Base-by-base conservation (phyloP, 2,113 vertebrate genomes). In the Nyctereutes procyonoides region DNA sequence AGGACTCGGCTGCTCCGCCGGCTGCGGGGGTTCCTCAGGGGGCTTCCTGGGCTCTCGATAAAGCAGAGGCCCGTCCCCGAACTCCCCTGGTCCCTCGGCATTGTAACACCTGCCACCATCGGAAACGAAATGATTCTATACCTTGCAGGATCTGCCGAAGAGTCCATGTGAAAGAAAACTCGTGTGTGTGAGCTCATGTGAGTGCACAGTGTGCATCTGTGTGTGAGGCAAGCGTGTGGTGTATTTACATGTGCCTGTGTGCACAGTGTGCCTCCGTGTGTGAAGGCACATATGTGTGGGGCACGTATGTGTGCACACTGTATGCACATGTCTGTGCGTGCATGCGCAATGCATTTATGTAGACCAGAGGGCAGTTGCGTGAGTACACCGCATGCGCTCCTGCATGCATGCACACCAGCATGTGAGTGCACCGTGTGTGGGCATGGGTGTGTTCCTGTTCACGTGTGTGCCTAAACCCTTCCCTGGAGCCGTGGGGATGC, bases 11-110 rank as follows among this genome's bases (percentile, higher is more conserved):
- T 16, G 69, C 56, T 38, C 1, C 7, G 5, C 22, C 6, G 5
- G 7, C 19, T 1, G 17, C 86, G 1, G 0, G 55, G 26, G 26
- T 19, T 30, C 60, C 51, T 15, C 0, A 0, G 71, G 53, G 22
- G 53, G 22, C 13, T 48, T 7, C 43, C 58, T 17, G n/a, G 62
- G 79, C 8, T 7, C 55, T 35, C 11, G 6, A 43, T 16, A 20
- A 43, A 55, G 85, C 30, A 26, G 62, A 5, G 1, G 1, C 32
- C 28, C 58, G 5, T 38, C 26, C 16, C n/a, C 20, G 3, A n/a
- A n/a, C 2, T 11, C 15, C 53, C 26, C 32, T 16, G 5, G 65
- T 10, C 48, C 76, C 53, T 38, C 22, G 7, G 35, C 63, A 69
- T 30, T 38, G 10, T 12, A 14, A 11, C 38, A 55, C 89, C 48